These are phyloP conservation scores for Pontoporia blainvillei DNA, from an alignment of 2,113 vertebrate species.

Conservation along the genomic window DNA sequence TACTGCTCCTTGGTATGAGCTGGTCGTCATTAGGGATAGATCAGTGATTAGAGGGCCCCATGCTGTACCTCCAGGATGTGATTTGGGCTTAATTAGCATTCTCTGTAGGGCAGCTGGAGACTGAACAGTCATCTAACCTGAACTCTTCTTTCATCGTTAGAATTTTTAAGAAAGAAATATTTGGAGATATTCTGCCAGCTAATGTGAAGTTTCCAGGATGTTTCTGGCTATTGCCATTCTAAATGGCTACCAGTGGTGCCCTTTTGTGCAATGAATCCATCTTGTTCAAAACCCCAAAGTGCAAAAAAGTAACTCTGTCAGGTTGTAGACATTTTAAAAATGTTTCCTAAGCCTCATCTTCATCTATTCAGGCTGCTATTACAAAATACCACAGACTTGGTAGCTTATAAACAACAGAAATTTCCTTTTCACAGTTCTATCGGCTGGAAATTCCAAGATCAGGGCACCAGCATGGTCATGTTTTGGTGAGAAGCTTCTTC, in stretches of 20 bases:
- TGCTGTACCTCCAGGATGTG: neutral
- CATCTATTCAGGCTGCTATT: neutral
- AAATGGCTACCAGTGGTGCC: neutral
- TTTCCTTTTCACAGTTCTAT: neutral
- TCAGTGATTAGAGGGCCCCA: neutral
- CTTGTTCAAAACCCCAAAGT: neutral
- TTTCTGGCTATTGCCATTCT: neutral
- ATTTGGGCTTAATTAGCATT: neutral
- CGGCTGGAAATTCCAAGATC: neutral
- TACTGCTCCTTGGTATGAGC: conserved; percentile 26
- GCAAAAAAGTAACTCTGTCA: neutral
- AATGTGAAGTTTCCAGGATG: neutral
- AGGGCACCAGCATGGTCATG: neutral
- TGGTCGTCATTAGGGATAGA: conserved; percentile 18
- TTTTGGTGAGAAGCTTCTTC: neutral
- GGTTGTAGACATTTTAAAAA: neutral
- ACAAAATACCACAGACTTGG: neutral
- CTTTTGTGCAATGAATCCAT: neutral
- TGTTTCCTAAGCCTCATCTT: neutral
- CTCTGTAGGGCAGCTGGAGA: neutral
- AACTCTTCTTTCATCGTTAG: conserved; percentile 6
- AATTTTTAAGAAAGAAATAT: conserved; percentile 4
- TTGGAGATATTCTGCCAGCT: neutral
- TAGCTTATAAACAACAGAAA: neutral
- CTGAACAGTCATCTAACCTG: neutral